Evolutionary conservation across 2,113 vertebrate species (phyloP).

Genomic region (Cyphomyrus discorhynchus): DNA sequence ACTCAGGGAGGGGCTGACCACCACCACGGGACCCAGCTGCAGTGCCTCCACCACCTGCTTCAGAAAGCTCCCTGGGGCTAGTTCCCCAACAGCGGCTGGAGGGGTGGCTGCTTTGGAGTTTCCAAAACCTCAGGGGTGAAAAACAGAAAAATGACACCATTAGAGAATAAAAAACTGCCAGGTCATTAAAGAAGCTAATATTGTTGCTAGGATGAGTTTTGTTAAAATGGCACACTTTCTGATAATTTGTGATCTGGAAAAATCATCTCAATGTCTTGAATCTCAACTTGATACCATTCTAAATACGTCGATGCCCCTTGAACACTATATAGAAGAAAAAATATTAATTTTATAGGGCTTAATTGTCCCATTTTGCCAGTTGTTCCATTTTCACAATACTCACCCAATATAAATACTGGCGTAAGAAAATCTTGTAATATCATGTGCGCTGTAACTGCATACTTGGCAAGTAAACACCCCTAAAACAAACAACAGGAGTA

Average conservation of each 20-base stretch:
- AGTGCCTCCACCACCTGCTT: constrained; percentile 68
- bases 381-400: too few relatives aligned
- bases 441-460: background rate
- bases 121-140: constrained; percentile 67
- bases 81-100: constrained; percentile 65
- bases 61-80: constrained; percentile 70
- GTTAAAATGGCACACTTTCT: background rate
- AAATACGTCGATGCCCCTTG: too few relatives aligned
- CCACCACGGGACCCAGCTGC: constrained; percentile 63
- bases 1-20: constrained; percentile 90
- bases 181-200: background rate
- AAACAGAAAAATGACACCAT: background rate
- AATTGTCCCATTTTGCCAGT: too few relatives aligned
- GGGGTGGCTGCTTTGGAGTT: constrained; percentile 67
- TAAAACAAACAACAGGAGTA: constrained; percentile 35
- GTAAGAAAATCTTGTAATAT: background rate
- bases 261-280: too few relatives aligned
- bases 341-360: too few relatives aligned
- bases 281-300: too few relatives aligned
- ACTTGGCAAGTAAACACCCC: background rate
- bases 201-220: background rate
- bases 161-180: background rate
- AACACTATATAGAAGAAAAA: too few relatives aligned
- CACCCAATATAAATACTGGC: background rate
- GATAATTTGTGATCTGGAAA: too few relatives aligned